Percentiles rank a stretch among this genome's conserved stretches.
Evolutionary conservation across 2,797 vertebrate genomes (phyloP).

Genomic region (Rhinella marina): DNA sequence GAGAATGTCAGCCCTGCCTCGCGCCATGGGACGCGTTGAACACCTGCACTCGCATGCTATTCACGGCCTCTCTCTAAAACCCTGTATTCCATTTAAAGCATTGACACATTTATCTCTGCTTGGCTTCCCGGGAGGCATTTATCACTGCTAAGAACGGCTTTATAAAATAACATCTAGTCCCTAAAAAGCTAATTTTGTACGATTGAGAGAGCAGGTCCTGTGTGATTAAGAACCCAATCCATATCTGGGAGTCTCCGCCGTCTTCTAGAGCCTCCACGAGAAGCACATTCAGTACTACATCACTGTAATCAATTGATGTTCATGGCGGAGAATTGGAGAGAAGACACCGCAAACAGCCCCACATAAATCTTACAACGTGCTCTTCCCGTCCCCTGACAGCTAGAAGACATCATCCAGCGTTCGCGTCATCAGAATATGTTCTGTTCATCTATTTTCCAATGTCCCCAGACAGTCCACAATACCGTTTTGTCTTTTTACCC

Average conservation of each 20-base stretch:
- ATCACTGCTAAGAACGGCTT: neutral
- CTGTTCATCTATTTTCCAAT: slow-evolving; percentile 30
- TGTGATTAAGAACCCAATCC: slow-evolving; percentile 41
- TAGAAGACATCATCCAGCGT: slow-evolving; percentile 12
- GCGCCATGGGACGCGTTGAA: neutral
- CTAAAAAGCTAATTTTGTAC: slow-evolving; percentile 39
- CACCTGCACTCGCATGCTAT: neutral
- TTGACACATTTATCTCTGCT: slow-evolving; percentile 17
- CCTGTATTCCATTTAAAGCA: neutral
- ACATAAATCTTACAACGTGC: slow-evolving; percentile 46
- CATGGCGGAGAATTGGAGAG: slow-evolving; percentile 17
- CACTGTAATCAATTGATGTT: slow-evolving; percentile 54
- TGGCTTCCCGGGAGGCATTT: slow-evolving; percentile 1
- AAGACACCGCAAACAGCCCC: slow-evolving; percentile 5
- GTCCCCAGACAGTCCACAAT: neutral
- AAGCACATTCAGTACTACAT: slow-evolving; percentile 31
- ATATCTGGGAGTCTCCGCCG: slow-evolving; percentile 33
- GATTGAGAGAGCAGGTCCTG: slow-evolving; percentile 15
- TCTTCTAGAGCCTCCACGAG: slow-evolving; percentile 29
- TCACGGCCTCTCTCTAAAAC: neutral
- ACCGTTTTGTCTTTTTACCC: neutral
- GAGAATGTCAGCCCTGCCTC: neutral
- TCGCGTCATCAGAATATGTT: slow-evolving; percentile 30
- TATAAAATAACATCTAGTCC: slow-evolving; percentile 27
- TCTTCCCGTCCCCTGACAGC: slow-evolving; percentile 36